A percentile compares a stretch with the other conserved stretches of the same genome.
Conservation (phyloP, 92 coral and sea anemone species). For the Virgularia gustaviana region DNA sequence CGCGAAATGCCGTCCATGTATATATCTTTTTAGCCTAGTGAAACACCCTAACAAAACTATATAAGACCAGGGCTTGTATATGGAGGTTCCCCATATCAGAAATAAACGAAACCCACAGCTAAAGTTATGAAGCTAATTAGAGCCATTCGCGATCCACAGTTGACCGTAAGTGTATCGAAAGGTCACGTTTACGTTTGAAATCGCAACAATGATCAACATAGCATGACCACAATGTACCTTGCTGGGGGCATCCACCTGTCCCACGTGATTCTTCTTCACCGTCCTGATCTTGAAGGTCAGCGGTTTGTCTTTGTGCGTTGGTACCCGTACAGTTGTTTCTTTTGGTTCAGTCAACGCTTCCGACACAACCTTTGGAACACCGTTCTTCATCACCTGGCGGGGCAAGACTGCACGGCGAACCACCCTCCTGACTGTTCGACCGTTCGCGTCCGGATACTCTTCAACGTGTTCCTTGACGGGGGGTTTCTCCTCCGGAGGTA, state of each 20-base stretch:
- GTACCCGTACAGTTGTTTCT: slow-evolving; percentile 32
- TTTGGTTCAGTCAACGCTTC: slow-evolving; percentile 22
- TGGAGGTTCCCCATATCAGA: too few relatives aligned
- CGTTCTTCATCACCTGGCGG: slow-evolving; percentile 29
- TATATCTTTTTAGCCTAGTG: too few relatives aligned
- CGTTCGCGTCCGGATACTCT: slow-evolving; percentile 65
- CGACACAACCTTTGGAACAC: background rate
- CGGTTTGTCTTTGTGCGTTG: slow-evolving; percentile 33
- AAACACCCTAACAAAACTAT: too few relatives aligned
- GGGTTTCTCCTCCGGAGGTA: slow-evolving; percentile 3
- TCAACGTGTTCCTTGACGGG: slow-evolving; percentile 22
- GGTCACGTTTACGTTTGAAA: too few relatives aligned
- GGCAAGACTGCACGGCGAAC: slow-evolving; percentile 47
- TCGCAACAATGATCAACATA: background rate
- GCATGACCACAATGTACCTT: background rate
- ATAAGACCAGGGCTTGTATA: too few relatives aligned
- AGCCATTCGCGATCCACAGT: too few relatives aligned
- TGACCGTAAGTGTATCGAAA: too few relatives aligned
- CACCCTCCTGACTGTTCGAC: slow-evolving; percentile 39
- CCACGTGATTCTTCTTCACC: slow-evolving; percentile 60
- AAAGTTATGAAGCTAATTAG: too few relatives aligned
- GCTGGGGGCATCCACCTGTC: slow-evolving; percentile 26
- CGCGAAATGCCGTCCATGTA: too few relatives aligned
- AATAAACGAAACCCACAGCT: too few relatives aligned
- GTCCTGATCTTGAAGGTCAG: slow-evolving; percentile 60